Conservation (phyloP, 2,888 invertebrate species). For the Noctua comes region DNA sequence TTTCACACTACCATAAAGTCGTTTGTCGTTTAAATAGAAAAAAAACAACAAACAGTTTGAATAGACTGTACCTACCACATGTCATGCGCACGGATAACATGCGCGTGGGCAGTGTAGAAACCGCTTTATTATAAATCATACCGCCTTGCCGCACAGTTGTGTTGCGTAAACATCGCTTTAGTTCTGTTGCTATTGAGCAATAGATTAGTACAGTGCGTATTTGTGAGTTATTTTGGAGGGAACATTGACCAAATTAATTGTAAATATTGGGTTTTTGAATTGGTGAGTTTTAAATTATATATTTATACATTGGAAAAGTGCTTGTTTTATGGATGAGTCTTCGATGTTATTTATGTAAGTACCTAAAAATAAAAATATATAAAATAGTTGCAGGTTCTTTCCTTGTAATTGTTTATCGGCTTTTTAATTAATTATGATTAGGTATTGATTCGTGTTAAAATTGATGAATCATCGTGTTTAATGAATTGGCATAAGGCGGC, state of each 20-base stretch:
- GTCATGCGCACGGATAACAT: constrained; percentile 9
- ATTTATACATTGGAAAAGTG: neutral
- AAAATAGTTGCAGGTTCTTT: neutral
- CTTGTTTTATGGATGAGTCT: neutral
- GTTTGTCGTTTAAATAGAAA: neutral
- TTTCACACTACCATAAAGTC: neutral
- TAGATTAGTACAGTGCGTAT: constrained; percentile 19
- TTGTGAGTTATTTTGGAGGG: constrained; percentile 3
- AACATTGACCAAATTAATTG: neutral
- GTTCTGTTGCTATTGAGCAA: constrained; percentile 25
- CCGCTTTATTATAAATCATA: constrained; percentile 59
- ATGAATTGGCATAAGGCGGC: neutral
- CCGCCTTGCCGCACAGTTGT: constrained; percentile 40
- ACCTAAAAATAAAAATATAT: neutral
- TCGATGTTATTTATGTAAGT: neutral
- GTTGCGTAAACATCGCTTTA: constrained; percentile 33
- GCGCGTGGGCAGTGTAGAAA: constrained; percentile 50
- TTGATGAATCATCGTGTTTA: neutral
- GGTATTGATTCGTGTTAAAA: neutral
- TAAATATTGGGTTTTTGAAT: neutral
- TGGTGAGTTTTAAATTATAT: constrained; percentile 16
- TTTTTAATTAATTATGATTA: neutral
- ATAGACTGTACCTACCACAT: constrained; percentile 24
- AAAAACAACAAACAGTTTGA: constrained; percentile 6
- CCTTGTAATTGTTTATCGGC: neutral